A percentile compares a stretch with the other conserved stretches of the same genome.
These are phyloP conservation scores for Coregonus ussuriensis DNA, from an alignment of 2,797 vertebrate genomes.

Conservation along the genomic window DNA sequence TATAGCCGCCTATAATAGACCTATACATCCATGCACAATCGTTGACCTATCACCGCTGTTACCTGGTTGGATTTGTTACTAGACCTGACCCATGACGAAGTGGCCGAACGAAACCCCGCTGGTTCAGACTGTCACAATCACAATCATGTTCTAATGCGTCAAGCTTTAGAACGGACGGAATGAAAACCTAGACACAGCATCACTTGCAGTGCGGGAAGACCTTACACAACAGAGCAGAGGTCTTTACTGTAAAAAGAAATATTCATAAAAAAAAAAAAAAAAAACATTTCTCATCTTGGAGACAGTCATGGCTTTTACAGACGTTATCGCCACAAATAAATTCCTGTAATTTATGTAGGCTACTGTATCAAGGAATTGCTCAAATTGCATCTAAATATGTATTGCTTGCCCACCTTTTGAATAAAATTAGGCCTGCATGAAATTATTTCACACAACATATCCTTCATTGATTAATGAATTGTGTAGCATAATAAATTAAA, in stretches of 20 bases:
- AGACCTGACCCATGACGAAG: slow-evolving; percentile 56
- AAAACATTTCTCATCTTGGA: neutral
- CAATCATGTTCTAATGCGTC: slow-evolving; percentile 61
- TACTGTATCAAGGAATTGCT: no score
- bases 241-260: neutral
- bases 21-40: slow-evolving; percentile 55
- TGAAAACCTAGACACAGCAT: slow-evolving; percentile 64
- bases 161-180: slow-evolving; percentile 57
- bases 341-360: no score
- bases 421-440: no score
- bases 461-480: no score
- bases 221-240: slow-evolving; percentile 52
- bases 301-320: no score
- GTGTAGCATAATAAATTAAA: no score
- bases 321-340: no score
- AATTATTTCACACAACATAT: no score
- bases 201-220: slow-evolving; percentile 76
- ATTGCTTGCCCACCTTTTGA: no score
- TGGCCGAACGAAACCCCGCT: slow-evolving; percentile 40
- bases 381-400: no score
- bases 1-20: slow-evolving; percentile 8
- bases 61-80: slow-evolving; percentile 65
- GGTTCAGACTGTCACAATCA: slow-evolving; percentile 51
- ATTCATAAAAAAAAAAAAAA: neutral
- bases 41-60: slow-evolving; percentile 63